Evolutionary conservation across 2,797 vertebrate genomes (phyloP).

Genomic region (Oceanodroma leucorhoa): DNA sequence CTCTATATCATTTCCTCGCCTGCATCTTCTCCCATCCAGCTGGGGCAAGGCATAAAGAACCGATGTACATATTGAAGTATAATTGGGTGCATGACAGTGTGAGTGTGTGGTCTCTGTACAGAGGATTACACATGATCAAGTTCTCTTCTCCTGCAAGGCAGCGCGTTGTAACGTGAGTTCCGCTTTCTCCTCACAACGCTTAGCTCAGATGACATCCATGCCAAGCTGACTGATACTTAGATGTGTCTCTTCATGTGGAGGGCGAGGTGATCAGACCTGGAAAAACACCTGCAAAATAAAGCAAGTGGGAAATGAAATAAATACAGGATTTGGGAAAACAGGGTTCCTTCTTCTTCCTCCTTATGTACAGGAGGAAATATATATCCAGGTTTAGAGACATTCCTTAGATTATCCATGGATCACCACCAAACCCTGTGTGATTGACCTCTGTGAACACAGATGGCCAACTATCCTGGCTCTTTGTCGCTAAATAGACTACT

Average conservation of each 20-base stretch:
- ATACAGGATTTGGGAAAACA: not conserved
- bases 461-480: not conserved
- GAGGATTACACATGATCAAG: conserved; percentile 75
- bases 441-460: not conserved
- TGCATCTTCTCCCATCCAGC: conserved; percentile 72
- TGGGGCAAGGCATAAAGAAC: conserved; percentile 83
- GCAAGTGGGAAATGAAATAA: conserved; percentile 13
- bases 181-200: conserved; percentile 65
- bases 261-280: conserved; percentile 97
- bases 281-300: conserved; percentile 91
- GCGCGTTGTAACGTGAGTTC: conserved; percentile 67
- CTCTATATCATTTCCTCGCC: conserved; percentile 41
- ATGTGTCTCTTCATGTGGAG: conserved; percentile 99
- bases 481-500: not conserved
- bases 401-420: not conserved
- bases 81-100: conserved; percentile 78
- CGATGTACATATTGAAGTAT: conserved; percentile 73
- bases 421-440: not conserved
- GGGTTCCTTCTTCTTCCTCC: not conserved
- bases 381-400: not conserved
- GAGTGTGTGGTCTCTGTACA: conserved; percentile 71
- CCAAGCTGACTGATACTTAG: conserved; percentile 72
- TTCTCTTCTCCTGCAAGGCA: conserved; percentile 74
- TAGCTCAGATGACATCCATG: conserved; percentile 55
- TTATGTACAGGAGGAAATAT: not conserved